Evolutionary conservation across 1,140 invertebrate genomes (phyloP).

Genomic region (Listronotus oregonensis): DNA sequence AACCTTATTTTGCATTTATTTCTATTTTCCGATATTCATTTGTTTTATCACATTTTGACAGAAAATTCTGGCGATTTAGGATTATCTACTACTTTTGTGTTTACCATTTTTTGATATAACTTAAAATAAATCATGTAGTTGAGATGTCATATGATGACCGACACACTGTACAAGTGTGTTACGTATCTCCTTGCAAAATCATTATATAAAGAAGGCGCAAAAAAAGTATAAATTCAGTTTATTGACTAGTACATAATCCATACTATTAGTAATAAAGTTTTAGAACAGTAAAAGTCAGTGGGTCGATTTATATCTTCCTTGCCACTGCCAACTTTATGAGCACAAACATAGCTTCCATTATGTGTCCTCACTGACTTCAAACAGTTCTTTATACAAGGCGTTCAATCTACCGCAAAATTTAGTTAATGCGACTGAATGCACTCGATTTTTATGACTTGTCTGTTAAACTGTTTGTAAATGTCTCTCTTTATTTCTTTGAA

Average conservation of each 20-base stretch:
- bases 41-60: no score
- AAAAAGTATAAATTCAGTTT: background rate
- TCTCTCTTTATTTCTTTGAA: slow-evolving; percentile 8
- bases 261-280: slow-evolving; percentile 34
- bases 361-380: slow-evolving; percentile 30
- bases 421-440: slow-evolving; percentile 15
- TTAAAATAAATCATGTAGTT: no score
- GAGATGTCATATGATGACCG: no score
- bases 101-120: no score
- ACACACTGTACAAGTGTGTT: no score
- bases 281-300: slow-evolving; percentile 43
- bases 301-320: slow-evolving; percentile 45
- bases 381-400: slow-evolving; percentile 6
- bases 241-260: slow-evolving; percentile 31
- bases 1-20: no score
- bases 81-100: no score
- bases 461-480: background rate
- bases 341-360: slow-evolving; percentile 37
- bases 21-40: no score
- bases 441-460: slow-evolving; percentile 10
- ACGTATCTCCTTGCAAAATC: no score
- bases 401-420: slow-evolving; percentile 20
- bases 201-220: no score
- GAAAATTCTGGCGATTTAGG: no score
- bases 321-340: slow-evolving; percentile 36